Conservation (phyloP, 2,888 invertebrate species). For the Volucella inanis region DNA sequence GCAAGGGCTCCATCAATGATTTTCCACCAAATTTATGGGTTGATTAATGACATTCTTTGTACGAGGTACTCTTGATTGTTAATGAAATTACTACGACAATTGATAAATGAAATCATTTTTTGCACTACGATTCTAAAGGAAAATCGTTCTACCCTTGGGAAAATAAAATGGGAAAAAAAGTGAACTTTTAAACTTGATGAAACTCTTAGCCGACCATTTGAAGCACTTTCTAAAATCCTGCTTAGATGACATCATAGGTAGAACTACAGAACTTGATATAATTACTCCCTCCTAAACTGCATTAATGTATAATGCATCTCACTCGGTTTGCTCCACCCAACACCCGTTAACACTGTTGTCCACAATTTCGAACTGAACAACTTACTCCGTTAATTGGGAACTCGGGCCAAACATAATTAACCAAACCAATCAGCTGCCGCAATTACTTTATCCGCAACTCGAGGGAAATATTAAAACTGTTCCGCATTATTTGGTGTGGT, state of each 20-base stretch:
- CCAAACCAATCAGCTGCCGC: slow-evolving; percentile 43
- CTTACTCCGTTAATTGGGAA: slow-evolving; percentile 39
- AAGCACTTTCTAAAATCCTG: too few relatives aligned
- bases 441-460: slow-evolving; percentile 69
- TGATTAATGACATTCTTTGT: too few relatives aligned
- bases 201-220: too few relatives aligned
- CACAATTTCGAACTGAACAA: neutral
- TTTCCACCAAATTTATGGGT: too few relatives aligned
- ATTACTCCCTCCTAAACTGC: slow-evolving; percentile 13
- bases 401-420: slow-evolving; percentile 57
- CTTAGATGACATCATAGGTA: too few relatives aligned
- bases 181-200: too few relatives aligned
- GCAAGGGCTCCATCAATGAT: too few relatives aligned
- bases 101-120: neutral
- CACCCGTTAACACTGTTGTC: neutral
- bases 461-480: slow-evolving; percentile 67
- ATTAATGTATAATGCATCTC: slow-evolving; percentile 47
- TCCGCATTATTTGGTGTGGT: slow-evolving; percentile 46
- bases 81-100: neutral
- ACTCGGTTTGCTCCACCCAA: slow-evolving; percentile 5
- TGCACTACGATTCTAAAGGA: too few relatives aligned
- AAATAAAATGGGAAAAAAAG: too few relatives aligned
- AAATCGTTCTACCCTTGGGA: too few relatives aligned
- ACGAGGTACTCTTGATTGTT: too few relatives aligned
- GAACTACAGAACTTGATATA: neutral